These are phyloP conservation scores for Oryzias curvinotus DNA, from an alignment of 2,113 vertebrate species.

Conservation along the genomic window DNA sequence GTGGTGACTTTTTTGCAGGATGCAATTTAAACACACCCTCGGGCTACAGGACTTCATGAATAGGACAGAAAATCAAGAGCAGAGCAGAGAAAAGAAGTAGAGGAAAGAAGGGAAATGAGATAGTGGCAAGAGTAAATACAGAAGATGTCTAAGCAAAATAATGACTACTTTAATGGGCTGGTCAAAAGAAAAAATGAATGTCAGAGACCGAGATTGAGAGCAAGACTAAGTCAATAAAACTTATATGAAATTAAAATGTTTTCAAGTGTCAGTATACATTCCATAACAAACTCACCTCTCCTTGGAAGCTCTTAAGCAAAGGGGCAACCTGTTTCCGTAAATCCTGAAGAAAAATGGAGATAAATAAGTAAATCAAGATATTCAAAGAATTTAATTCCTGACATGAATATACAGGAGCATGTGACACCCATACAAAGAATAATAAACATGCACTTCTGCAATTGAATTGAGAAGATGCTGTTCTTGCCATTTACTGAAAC, in stretches of 20 bases:
- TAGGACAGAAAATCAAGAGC: constrained; percentile 76
- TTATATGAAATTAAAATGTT: constrained; percentile 24
- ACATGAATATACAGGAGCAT: too few relatives aligned
- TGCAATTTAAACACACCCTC: constrained; percentile 80
- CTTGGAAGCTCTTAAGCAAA: constrained; percentile 98
- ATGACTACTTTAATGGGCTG: constrained; percentile 38
- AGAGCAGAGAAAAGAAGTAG: constrained; percentile 61
- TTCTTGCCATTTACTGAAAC: constrained; percentile 11
- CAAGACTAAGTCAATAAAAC: constrained; percentile 37
- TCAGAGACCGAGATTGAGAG: constrained; percentile 12
- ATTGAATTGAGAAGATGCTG: constrained; percentile 2
- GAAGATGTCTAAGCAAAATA: constrained; percentile 36
- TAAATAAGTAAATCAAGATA: constrained; percentile 10
- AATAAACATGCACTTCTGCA: too few relatives aligned
- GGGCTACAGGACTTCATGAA: constrained; percentile 73
- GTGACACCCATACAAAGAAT: too few relatives aligned
- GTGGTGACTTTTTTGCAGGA: constrained; percentile 64
- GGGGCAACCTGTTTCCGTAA: constrained; percentile 98
- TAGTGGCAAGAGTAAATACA: constrained; percentile 57
- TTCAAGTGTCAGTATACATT: constrained; percentile 23
- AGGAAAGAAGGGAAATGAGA: constrained; percentile 65
- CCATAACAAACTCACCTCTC: constrained; percentile 86
- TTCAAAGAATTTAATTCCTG: neutral
- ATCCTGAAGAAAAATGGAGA: constrained; percentile 79
- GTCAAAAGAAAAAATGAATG: constrained; percentile 19